Base-by-base conservation (phyloP, 2,113 vertebrate species). In the Triplophysa tibetana region DNA sequence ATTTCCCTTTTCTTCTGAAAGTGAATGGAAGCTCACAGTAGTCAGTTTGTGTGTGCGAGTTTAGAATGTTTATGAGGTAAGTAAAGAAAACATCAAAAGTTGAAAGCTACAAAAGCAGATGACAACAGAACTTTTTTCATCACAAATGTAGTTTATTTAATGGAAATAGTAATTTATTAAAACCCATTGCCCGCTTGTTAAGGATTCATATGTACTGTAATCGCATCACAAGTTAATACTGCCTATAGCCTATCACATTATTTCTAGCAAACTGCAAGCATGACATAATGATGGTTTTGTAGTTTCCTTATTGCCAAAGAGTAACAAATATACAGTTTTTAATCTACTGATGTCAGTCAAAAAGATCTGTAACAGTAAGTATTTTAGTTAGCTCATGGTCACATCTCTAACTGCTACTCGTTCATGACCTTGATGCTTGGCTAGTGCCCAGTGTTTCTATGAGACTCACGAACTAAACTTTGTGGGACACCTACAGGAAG, bases 261-360 rank as follows among this genome's bases (percentile, higher is more conserved):
- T 8, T 61, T 74, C 8, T 19, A 74, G 70, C 12, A 13, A 62
- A 75, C 43, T 62, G 4, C 14, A 48, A 38, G 23, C 41, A 38
- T 77, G 45, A 24, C 65, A 19, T 19, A 50, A 52, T 64, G 45
- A 21, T 54, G 8, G 17, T 62, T 58, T 58, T 43, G 21, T 54
- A n/a, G 58, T 38, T 63, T 72, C 17, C 24, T 73, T 65, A 24
- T 65, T 11, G 12, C 16, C 43, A 9, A 70, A 78, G 21, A 19
- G 33, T 60, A 50, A 29, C 54, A 73, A 73, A 73, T 73, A 29
- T 60, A 52, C 54, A 73, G 70, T 41, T 26, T n/a, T 54, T 17
- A 73, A 14, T 58, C 58, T 23, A 73, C 58, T 41, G 54, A 73
- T 73, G 70, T 58, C 70, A 72, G 70, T 19, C 52, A 21, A 72